Evolutionary conservation across 2,113 vertebrate genomes (phyloP).

Genomic region (Labrus mixtus): DNA sequence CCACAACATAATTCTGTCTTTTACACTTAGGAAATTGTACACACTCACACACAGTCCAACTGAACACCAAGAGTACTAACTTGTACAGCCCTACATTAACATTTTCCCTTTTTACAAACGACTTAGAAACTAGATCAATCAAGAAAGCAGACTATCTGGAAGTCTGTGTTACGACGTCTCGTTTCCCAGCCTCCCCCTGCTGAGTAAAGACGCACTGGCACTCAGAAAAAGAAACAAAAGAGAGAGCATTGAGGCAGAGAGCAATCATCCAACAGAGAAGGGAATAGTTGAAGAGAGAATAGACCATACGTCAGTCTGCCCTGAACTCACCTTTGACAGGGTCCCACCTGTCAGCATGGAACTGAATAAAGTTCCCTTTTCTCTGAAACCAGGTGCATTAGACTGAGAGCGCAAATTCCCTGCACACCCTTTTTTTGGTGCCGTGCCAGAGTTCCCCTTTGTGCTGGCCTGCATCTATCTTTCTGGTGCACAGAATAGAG

Average conservation of each 20-base stretch:
- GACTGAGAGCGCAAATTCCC: conserved; percentile 37
- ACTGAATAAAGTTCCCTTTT: conserved; percentile 33
- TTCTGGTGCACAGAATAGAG: conserved; percentile 47
- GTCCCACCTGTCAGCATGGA: conserved; percentile 57
- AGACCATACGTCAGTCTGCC: conserved; percentile 44
- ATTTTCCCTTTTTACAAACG: conserved; percentile 47
- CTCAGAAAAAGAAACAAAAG: conserved; percentile 48
- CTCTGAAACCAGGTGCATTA: conserved; percentile 33
- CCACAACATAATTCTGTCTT: conserved; percentile 24
- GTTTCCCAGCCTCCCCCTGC: conserved; percentile 55
- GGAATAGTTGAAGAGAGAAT: conserved; percentile 40
- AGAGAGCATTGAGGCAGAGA: conserved; percentile 16
- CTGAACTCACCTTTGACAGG: conserved; percentile 65
- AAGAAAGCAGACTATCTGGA: conserved; percentile 61
- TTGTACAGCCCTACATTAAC: conserved; percentile 10
- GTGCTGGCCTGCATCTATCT: conserved; percentile 45
- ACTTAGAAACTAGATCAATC: conserved; percentile 58
- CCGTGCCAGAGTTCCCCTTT: conserved; percentile 44
- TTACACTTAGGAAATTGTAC: conserved; percentile 5
- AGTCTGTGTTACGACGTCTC: conserved; percentile 61
- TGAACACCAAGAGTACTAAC: conserved; percentile 40
- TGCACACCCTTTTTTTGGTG: conserved; percentile 32
- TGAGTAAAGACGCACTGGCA: conserved; percentile 72
- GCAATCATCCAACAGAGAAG: conserved; percentile 30
- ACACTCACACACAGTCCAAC: conserved; percentile 7